These are phyloP conservation scores for Machaerirhynchus nigripectus DNA, from an alignment of 2,113 vertebrate genomes.

Conservation along the genomic window DNA sequence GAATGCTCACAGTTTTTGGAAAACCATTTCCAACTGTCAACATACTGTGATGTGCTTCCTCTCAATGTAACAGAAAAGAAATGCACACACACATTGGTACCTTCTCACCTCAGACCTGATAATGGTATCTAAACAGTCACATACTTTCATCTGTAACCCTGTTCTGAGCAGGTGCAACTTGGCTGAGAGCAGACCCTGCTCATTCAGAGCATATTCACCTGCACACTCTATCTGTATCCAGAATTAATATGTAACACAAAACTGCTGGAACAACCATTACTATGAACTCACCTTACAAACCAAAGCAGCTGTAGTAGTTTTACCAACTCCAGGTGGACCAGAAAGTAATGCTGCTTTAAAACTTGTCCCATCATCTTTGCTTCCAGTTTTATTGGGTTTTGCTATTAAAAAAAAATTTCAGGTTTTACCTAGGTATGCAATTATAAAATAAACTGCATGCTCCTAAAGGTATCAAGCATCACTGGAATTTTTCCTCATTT, in stretches of 20 bases:
- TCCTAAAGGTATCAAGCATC: neutral
- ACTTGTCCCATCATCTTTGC: conserved; percentile 84
- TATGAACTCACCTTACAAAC: conserved; percentile 87
- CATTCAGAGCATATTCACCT: neutral
- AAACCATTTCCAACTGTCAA: neutral
- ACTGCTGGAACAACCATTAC: neutral
- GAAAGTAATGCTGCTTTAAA: conserved; percentile 93
- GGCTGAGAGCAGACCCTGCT: neutral
- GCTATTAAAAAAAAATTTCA: neutral
- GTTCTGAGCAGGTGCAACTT: neutral
- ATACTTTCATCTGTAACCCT: neutral
- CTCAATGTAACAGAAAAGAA: neutral
- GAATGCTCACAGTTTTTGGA: neutral
- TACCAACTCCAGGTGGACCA: conserved; percentile 95
- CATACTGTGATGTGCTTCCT: neutral
- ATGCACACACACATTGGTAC: neutral
- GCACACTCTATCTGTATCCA: neutral
- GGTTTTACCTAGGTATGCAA: neutral
- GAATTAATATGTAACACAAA: neutral
- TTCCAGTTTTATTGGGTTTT: conserved; percentile 79
- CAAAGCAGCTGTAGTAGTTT: conserved; percentile 95
- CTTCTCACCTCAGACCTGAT: neutral
- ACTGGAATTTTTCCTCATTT: neutral
- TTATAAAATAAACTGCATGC: neutral
- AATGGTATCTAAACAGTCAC: neutral